Conservation (phyloP, 2,797 vertebrate species). For the Amniataba percoides region DNA sequence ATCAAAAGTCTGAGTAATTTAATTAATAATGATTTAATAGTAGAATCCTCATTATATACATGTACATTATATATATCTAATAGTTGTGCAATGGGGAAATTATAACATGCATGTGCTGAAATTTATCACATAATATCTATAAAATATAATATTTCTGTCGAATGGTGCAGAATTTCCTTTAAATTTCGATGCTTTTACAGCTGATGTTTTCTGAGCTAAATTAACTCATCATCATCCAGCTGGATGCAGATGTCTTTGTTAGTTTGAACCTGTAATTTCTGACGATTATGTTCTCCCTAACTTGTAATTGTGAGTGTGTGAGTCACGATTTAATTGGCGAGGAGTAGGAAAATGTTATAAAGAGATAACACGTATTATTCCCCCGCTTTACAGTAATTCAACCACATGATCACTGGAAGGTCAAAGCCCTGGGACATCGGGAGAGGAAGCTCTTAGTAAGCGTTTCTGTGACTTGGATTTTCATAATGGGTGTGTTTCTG, state of each 20-base stretch:
- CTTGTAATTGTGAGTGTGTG: slow-evolving; percentile 51
- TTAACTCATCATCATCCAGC: slow-evolving; percentile 40
- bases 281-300: slow-evolving; percentile 33
- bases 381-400: slow-evolving; percentile 40
- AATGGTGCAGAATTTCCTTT: not conserved
- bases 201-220: slow-evolving; percentile 12
- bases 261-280: slow-evolving; percentile 52
- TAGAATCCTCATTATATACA: not conserved
- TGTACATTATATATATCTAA: not conserved
- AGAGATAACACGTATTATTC: slow-evolving; percentile 22
- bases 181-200: slow-evolving; percentile 1
- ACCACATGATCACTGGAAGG: slow-evolving; percentile 5
- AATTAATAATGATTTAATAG: too few species aligned
- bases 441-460: slow-evolving; percentile 19
- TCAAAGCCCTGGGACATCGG: slow-evolving; percentile 11
- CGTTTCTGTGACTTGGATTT: slow-evolving; percentile 38
- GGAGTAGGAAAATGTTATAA: slow-evolving; percentile 27
- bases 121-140: not conserved
- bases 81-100: not conserved
- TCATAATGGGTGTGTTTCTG: slow-evolving; percentile 16
- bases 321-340: slow-evolving; percentile 52
- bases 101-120: not conserved
- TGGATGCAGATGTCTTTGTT: slow-evolving; percentile 40
- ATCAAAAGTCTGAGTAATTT: slow-evolving; percentile 19
- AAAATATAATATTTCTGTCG: not conserved